Conservation (phyloP, 2,888 invertebrate genomes). For the Trichogramma dendrolimi region DNA sequence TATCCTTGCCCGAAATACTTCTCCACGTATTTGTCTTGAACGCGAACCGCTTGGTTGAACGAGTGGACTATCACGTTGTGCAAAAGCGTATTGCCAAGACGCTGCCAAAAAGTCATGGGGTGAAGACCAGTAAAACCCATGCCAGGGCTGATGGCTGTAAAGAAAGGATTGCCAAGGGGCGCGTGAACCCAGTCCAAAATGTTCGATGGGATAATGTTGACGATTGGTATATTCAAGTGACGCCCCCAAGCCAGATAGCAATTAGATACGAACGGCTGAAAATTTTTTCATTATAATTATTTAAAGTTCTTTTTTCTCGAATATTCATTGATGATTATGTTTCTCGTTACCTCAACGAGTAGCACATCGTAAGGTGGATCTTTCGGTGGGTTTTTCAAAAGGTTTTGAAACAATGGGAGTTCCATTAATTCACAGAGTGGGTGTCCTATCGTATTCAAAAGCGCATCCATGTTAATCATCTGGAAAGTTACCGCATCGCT, state of each 20-base stretch:
- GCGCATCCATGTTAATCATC: constrained; percentile 52
- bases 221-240: background rate
- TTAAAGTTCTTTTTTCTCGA: too few species aligned
- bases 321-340: too few species aligned
- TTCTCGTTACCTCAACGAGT: background rate
- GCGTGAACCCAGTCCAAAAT: background rate
- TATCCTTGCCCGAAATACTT: constrained; percentile 35
- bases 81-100: background rate
- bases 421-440: constrained; percentile 25
- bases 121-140: background rate
- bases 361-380: constrained; percentile 29
- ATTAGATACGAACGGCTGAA: constrained; percentile 5
- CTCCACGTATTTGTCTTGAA: constrained; percentile 31
- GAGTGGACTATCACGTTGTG: background rate
- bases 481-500: constrained; percentile 50
- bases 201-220: background rate
- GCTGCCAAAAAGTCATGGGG: background rate
- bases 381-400: constrained; percentile 29
- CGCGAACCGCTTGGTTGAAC: constrained; percentile 19
- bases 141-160: background rate
- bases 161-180: background rate
- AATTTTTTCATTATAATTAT: background rate
- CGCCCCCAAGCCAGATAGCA: background rate
- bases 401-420: constrained; percentile 25
- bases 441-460: constrained; percentile 44